Conservation (phyloP, 1,140 invertebrate genomes). For the Atta texana region DNA sequence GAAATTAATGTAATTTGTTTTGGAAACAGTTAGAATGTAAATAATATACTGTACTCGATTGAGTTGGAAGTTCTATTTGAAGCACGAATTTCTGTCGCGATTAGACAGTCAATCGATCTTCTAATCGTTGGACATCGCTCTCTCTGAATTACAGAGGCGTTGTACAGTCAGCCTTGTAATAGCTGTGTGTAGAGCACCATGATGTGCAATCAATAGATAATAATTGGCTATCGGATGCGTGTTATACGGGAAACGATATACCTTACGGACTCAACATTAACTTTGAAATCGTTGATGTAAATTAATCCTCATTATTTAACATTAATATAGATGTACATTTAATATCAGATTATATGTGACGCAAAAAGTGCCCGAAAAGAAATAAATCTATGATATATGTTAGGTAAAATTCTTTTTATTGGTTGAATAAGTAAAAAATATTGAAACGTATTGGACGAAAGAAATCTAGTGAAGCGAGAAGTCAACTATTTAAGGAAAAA, state of each 20-base stretch:
- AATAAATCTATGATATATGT: neutral
- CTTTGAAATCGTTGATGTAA: neutral
- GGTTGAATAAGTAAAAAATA: too few relatives aligned
- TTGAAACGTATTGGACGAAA: too few relatives aligned
- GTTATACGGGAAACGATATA: constrained; percentile 25
- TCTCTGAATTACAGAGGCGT: constrained; percentile 36
- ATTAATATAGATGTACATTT: constrained; percentile 5
- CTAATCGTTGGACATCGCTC: constrained; percentile 32
- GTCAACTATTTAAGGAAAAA: too few relatives aligned
- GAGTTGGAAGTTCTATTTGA: neutral
- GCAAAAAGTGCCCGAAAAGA: neutral
- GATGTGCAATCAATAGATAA: constrained; percentile 54
- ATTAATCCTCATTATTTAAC: neutral
- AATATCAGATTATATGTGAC: constrained; percentile 2
- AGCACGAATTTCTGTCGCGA: constrained; percentile 31
- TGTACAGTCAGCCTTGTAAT: constrained; percentile 25
- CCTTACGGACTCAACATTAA: constrained; percentile 26
- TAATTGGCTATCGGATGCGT: constrained; percentile 52
- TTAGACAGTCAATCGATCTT: constrained; percentile 48
- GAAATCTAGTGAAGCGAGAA: too few relatives aligned
- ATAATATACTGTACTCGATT: neutral
- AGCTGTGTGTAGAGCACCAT: constrained; percentile 1
- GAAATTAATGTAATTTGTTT: neutral
- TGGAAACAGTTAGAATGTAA: constrained; percentile 3
- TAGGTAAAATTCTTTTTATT: too few relatives aligned